A percentile compares a stretch with the other conserved stretches of the same genome.
Conservation (phyloP, 2,888 invertebrate species). For the Lithosia quadra region DNA sequence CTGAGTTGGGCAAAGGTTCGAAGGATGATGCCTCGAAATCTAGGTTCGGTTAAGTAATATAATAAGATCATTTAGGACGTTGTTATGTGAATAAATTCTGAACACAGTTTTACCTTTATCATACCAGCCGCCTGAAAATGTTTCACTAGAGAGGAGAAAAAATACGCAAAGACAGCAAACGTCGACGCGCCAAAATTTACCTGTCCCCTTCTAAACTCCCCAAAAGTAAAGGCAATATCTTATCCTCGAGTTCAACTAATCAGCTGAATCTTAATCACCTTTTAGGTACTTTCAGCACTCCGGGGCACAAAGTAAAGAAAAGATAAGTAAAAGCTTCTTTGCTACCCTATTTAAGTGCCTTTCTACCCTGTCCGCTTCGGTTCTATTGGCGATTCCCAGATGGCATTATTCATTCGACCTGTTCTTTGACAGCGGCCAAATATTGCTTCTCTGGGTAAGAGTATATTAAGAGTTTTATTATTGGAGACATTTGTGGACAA, state of each 20-base stretch:
- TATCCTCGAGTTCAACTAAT: slow-evolving; percentile 64
- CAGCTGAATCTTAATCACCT: slow-evolving; percentile 69
- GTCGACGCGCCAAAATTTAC: slow-evolving; percentile 43
- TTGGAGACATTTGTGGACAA: background rate
- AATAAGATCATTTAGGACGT: background rate
- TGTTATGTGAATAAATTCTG: background rate
- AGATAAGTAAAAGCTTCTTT: slow-evolving; percentile 59
- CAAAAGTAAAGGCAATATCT: slow-evolving; percentile 60
- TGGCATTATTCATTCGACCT: slow-evolving; percentile 61
- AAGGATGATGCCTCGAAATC: no score
- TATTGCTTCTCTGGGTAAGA: slow-evolving; percentile 36
- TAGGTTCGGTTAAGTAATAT: no score
- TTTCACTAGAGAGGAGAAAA: slow-evolving; percentile 3
- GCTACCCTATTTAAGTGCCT: slow-evolving; percentile 54
- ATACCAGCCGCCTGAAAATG: background rate
- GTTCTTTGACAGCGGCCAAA: slow-evolving; percentile 48
- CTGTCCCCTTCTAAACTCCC: slow-evolving; percentile 35
- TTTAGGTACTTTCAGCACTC: slow-evolving; percentile 58
- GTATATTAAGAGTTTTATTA: slow-evolving; percentile 19
- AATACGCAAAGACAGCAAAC: slow-evolving; percentile 11
- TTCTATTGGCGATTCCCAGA: slow-evolving; percentile 54
- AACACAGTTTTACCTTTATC: background rate
- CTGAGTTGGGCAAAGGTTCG: no score
- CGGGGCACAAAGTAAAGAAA: slow-evolving; percentile 58
- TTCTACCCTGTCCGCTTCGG: slow-evolving; percentile 41